Base-by-base conservation (phyloP, 2,888 invertebrate species). In the Petrolisthes manimaculis region DNA sequence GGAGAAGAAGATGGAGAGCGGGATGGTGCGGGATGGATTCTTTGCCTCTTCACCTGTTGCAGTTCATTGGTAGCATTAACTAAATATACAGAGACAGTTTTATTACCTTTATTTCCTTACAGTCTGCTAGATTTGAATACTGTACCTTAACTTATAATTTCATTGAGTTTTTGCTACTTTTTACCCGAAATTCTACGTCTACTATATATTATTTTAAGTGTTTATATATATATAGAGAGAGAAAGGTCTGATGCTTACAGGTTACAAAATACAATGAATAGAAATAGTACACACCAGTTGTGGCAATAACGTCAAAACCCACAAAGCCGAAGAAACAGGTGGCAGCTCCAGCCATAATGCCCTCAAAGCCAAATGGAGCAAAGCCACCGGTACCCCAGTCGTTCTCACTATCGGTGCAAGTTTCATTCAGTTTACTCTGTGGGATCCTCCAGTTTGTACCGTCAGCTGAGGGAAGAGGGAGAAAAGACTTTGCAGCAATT, bases 271-370 rank as follows among this genome's bases (percentile, higher is more conserved):
- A 21, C 37, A 37, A 37, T 74, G 9, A 37, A 21, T 8, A 74
- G 6, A 74, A 6, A 4, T 74, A 8, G 9, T 8, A 89, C 79
- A 84, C 88, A 92, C 94, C 94, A 90, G 94, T 94, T 3, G 94
- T 94, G 18, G 94, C 94, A 86, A 94, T 97, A 91, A 96, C 96
- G 94, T 99, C 99, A 93, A 99, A 99, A 53, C 99, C 99, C 5
- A 99, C 97, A 93, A 98, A 99, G 24, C 97, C 98, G 93, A 96
- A 98, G 94, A 98, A 98, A 93, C 97, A 97, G n/a, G 95, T 91
- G 75, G 92, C 92, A 21, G 92, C 92, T 0, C 97, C 97, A 0
- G 96, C 95, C 96, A 97, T 96, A 5, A 97, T 95, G 0, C 97
- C 98, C 0, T 96, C 95, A 69, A 98, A 93, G 0, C 97, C 97